Conservation (phyloP, 2,797 vertebrate species). For the Chiroxiphia lanceolata region DNA sequence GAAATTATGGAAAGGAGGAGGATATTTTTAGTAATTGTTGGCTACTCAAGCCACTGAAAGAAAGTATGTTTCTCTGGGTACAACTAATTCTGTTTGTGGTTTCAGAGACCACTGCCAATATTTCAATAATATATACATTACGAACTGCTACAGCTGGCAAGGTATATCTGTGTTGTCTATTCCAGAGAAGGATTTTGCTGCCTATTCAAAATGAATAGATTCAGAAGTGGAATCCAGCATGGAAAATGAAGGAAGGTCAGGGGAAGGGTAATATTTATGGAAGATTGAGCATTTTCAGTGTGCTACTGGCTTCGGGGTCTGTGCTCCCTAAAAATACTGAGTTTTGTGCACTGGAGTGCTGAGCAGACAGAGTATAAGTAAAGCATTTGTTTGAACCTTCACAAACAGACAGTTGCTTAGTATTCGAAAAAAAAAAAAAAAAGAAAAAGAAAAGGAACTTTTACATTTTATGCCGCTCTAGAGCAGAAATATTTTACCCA, state of each 20-base stretch:
- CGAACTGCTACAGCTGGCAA: conserved; percentile 71
- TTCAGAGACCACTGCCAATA: conserved; percentile 54
- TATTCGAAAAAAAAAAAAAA: not conserved
- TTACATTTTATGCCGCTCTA: not conserved
- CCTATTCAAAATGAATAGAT: conserved; percentile 67
- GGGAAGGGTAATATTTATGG: conserved; percentile 66
- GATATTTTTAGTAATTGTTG: conserved; percentile 67
- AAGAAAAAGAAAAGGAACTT: not conserved
- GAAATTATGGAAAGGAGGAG: conserved; percentile 49
- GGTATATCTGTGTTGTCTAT: conserved; percentile 36
- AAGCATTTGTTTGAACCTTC: conserved; percentile 11
- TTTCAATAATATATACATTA: conserved; percentile 61
- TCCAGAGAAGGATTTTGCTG: conserved; percentile 66
- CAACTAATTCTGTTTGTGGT: conserved; percentile 56
- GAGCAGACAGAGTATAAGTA: conserved; percentile 11
- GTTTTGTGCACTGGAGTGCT: conserved; percentile 22
- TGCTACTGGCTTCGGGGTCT: conserved; percentile 59
- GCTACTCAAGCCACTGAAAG: conserved; percentile 52
- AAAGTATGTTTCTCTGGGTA: conserved; percentile 65
- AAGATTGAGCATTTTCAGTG: conserved; percentile 57
- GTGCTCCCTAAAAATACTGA: conserved; percentile 7
- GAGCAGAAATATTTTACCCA: not conserved
- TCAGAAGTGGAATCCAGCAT: conserved; percentile 68
- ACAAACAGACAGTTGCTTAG: not conserved
- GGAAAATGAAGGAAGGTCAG: conserved; percentile 73